These are phyloP conservation scores for Drosophila miranda DNA, from an alignment of 1,140 invertebrate species.

Conservation along the genomic window DNA sequence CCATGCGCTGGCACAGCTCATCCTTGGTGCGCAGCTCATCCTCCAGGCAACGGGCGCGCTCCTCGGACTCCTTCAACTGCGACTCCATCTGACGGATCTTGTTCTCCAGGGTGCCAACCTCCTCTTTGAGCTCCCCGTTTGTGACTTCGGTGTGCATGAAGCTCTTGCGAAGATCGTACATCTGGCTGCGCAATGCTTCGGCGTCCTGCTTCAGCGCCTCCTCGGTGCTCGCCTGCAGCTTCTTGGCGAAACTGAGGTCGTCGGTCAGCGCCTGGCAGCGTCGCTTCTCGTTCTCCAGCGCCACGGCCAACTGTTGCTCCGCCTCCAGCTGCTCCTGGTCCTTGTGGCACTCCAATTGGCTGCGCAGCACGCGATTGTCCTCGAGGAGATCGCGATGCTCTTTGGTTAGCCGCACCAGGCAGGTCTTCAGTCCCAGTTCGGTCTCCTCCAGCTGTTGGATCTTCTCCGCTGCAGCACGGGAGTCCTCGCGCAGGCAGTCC, in stretches of 20 bases:
- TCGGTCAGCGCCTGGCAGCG: constrained; percentile 62
- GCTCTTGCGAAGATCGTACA: constrained; percentile 83
- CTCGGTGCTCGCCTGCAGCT: constrained; percentile 83
- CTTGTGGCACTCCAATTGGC: constrained; percentile 82
- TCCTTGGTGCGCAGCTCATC: constrained; percentile 78
- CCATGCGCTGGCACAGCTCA: constrained; percentile 58
- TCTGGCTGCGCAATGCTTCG: constrained; percentile 83
- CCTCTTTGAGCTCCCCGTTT: constrained; percentile 85
- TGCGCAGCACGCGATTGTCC: constrained; percentile 82
- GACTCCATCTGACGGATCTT: constrained; percentile 61
- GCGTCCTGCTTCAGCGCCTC: constrained; percentile 82
- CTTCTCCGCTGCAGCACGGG: constrained; percentile 74
- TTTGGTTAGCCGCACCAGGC: constrained; percentile 83
- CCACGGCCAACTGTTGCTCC: constrained; percentile 54
- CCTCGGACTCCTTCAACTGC: constrained; percentile 47
- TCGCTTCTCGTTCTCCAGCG: constrained; percentile 69
- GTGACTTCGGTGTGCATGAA: constrained; percentile 84
- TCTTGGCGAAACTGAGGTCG: constrained; percentile 71
- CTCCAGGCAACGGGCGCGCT: constrained; percentile 60
- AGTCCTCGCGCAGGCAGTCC: constrained; percentile 73
- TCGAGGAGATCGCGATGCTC: constrained; percentile 82
- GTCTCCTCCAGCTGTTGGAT: constrained; percentile 84
- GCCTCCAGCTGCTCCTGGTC: constrained; percentile 48
- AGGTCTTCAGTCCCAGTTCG: constrained; percentile 83
- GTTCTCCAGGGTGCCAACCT: constrained; percentile 82